Percentiles rank a stretch among this genome's conserved stretches.
These are phyloP conservation scores for Chaitophorus viminalis DNA, from an alignment of 2,888 invertebrate species.

Conservation along the genomic window DNA sequence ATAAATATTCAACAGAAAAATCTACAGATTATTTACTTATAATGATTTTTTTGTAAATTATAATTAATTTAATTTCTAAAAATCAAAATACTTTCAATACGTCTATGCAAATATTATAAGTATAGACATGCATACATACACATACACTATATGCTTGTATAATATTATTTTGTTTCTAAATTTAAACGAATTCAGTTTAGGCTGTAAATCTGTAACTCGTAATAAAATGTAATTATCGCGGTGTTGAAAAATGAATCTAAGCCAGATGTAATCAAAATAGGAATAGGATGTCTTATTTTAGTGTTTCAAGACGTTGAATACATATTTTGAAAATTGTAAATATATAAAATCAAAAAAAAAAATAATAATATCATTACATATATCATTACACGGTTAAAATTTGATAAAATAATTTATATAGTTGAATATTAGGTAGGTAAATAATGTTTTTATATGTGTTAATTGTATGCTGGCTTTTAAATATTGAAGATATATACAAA, in stretches of 20 bases:
- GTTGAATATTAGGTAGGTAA: no score
- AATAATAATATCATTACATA: no score
- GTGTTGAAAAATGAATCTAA: constrained; percentile 38
- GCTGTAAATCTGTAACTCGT: not conserved
- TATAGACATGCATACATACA: not conserved
- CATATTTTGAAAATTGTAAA: constrained; percentile 21
- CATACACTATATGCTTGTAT: not conserved
- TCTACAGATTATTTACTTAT: no score
- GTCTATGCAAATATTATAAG: not conserved
- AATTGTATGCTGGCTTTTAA: not conserved
- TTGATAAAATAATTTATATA: no score
- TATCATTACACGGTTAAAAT: no score
- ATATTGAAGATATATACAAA: not conserved
- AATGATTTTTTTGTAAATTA: not conserved
- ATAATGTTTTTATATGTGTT: not conserved
- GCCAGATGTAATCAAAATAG: constrained; percentile 14
- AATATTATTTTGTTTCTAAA: not conserved
- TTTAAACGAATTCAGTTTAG: not conserved
- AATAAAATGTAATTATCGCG: constrained; percentile 7
- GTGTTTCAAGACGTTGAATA: not conserved
- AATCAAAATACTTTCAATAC: not conserved
- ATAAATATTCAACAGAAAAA: no score
- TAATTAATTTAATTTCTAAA: not conserved
- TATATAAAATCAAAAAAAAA: no score
- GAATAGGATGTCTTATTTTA: not conserved